Evolutionary conservation across 2,113 vertebrate genomes (phyloP).

Genomic region (Neopipo cinnamomea): DNA sequence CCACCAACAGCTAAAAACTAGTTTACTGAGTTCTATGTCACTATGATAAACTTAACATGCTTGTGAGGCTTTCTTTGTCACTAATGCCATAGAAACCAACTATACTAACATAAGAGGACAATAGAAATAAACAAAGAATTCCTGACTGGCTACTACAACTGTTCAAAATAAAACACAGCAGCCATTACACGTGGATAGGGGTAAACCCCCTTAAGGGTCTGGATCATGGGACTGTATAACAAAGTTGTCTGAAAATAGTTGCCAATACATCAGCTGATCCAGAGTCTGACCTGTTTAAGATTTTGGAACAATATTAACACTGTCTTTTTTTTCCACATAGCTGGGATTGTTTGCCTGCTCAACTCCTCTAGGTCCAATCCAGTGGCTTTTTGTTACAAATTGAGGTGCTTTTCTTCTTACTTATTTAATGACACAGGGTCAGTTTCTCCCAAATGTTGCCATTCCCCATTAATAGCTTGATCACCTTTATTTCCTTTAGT

Average conservation of each 20-base stretch:
- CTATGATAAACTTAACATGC: neutral
- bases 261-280: neutral
- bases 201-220: neutral
- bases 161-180: neutral
- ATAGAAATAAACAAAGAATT: neutral
- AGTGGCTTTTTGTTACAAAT: neutral
- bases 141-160: neutral
- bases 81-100: neutral
- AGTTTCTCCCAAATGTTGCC: neutral
- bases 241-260: neutral
- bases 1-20: neutral
- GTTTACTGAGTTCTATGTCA: neutral
- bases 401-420: neutral
- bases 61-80: neutral
- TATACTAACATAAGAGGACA: neutral
- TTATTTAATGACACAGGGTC: neutral
- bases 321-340: neutral
- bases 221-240: neutral
- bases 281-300: neutral
- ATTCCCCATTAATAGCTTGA: neutral
- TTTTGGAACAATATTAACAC: neutral
- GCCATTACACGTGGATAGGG: fast-evolving
- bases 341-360: neutral
- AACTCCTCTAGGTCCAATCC: neutral
- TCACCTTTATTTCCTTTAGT: neutral